Percentiles rank a stretch among this genome's conserved stretches.
phyloP scores from a whole-genome alignment of 30 jellyfish, hydroid and myxozoan genomes.

The Aurelia aurita region DNA sequence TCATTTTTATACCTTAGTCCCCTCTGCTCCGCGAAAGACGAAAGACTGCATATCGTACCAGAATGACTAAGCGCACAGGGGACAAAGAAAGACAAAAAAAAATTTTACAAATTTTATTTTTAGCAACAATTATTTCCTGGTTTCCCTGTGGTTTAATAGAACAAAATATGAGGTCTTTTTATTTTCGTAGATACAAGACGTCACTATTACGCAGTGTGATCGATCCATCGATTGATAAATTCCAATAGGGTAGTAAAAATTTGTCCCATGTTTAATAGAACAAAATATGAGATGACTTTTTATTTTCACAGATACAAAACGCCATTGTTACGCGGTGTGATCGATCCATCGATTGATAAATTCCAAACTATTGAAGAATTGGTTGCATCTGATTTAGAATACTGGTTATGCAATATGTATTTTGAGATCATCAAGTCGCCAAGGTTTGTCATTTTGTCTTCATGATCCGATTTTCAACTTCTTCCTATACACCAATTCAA shows the following conservation, averaged over 20 bases:
- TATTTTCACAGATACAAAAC: conserved; percentile 75
- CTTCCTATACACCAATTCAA: too few relatives aligned
- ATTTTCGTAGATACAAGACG: conserved; percentile 76
- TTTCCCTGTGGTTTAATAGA: too few relatives aligned
- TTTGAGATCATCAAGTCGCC: conserved; percentile 93
- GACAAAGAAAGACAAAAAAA: too few relatives aligned
- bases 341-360: conserved; percentile 90
- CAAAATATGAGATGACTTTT: background rate
- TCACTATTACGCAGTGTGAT: conserved; percentile 88
- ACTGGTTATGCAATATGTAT: conserved; percentile 94
- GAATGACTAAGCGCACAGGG: too few relatives aligned
- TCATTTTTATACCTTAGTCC: too few relatives aligned
- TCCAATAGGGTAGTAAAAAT: too few relatives aligned
- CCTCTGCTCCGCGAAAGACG: too few relatives aligned
- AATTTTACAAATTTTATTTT: too few relatives aligned
- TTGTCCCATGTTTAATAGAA: too few relatives aligned
- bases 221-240: conserved; percentile 90
- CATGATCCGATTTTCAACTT: too few relatives aligned
- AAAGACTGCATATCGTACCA: too few relatives aligned
- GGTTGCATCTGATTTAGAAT: conserved; percentile 87
- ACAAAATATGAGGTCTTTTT: background rate
- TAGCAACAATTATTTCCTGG: too few relatives aligned
- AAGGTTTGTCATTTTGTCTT: conserved; percentile 36
- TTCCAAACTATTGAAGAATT: conserved; percentile 80
- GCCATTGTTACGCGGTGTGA: conserved; percentile 85